A percentile compares a stretch with the other conserved stretches of the same genome.
Conservation (phyloP, 2,797 vertebrate species). For the Alauda arvensis region DNA sequence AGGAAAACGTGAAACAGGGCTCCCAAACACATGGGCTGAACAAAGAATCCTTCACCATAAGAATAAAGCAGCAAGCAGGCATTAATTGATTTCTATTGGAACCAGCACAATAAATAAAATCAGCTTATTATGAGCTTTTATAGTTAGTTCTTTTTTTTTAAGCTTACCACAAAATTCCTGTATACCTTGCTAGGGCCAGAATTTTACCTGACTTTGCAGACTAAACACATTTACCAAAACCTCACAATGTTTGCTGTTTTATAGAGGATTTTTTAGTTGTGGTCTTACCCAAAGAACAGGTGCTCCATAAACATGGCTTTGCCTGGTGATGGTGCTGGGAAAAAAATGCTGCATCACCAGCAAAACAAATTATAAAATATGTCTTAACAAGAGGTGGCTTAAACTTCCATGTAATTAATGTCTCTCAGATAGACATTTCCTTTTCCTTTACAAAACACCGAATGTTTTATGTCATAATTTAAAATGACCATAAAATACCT, state of each 20-base stretch:
- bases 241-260: not conserved
- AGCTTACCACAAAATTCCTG: not conserved
- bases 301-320: not conserved
- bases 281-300: not conserved
- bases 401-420: not conserved
- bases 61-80: not conserved
- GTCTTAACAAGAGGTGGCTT: not conserved
- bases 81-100: constrained; percentile 25
- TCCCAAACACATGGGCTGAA: not conserved
- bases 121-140: not conserved
- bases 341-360: not conserved
- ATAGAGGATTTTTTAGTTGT: not conserved
- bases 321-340: not conserved
- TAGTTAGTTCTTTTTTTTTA: not conserved
- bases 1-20: constrained; percentile 4
- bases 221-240: not conserved
- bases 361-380: not conserved
- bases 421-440: not conserved
- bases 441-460: constrained; percentile 14
- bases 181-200: not conserved
- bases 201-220: not conserved
- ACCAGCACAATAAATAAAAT: constrained; percentile 11
- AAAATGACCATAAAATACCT: not conserved
- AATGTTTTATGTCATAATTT: not conserved
- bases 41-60: not conserved